Evolutionary conservation across 1,140 invertebrate genomes (phyloP).

Genomic region (Diabrotica undecimpunctata): DNA sequence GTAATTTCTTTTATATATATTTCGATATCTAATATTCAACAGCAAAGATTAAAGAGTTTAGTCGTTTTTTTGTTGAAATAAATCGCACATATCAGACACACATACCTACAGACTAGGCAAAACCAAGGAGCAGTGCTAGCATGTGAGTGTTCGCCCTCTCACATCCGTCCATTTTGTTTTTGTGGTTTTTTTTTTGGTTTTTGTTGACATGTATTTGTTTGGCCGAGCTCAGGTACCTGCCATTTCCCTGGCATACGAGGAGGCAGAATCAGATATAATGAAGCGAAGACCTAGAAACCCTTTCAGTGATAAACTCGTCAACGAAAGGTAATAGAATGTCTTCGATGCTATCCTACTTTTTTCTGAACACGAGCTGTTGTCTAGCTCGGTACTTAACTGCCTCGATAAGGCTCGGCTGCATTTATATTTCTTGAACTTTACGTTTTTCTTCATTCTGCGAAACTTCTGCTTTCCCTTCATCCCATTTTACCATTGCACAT

Average conservation of each 20-base stretch:
- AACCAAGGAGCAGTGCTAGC: conserved; percentile 39
- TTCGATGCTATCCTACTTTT: conserved; percentile 25
- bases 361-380: conserved; percentile 23
- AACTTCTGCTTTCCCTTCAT: conserved; percentile 29
- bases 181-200: conserved; percentile 27
- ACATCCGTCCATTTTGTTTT: conserved; percentile 22
- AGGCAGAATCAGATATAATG: conserved; percentile 99
- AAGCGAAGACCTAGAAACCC: conserved; percentile 98
- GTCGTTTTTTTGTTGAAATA: neutral
- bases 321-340: conserved; percentile 80
- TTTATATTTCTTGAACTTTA: conserved; percentile 12
- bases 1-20: too few species aligned
- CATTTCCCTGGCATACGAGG: conserved; percentile 99
- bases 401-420: conserved; percentile 15
- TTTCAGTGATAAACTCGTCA: conserved; percentile 94
- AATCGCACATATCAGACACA: neutral
- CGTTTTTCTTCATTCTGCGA: conserved; percentile 25
- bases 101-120: conserved; percentile 24
- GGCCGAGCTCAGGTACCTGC: conserved; percentile 85
- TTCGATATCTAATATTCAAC: neutral
- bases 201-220: conserved; percentile 45
- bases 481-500: conserved; percentile 14
- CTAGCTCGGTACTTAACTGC: conserved; percentile 19
- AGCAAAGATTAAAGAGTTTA: neutral
- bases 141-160: conserved; percentile 31